phyloP scores from a whole-genome alignment of 2,888 invertebrate genomes.

The Dromius quadrimaculatus region DNA sequence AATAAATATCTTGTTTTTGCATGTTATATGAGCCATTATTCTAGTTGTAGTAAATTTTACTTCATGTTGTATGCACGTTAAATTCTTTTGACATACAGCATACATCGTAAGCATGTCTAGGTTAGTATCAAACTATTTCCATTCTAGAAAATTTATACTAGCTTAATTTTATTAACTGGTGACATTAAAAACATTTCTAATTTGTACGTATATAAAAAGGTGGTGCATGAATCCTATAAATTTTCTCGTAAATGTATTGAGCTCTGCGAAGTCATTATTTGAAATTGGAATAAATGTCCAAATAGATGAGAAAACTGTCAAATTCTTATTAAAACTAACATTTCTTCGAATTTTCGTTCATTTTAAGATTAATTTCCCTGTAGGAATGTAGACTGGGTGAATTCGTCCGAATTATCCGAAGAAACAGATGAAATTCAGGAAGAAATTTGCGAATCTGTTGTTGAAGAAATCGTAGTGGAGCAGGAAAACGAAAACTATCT shows the following conservation, averaged over 20 bases:
- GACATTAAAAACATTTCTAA: too few species aligned
- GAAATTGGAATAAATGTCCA: too few species aligned
- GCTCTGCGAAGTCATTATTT: too few species aligned
- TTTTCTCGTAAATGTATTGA: too few species aligned
- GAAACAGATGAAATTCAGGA: conserved; percentile 26
- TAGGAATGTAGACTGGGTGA: conserved; percentile 26
- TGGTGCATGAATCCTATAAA: too few species aligned
- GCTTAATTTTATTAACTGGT: too few species aligned
- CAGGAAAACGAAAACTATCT: conserved; percentile 37
- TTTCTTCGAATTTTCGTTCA: too few species aligned
- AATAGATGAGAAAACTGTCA: too few species aligned
- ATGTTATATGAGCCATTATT: conserved; percentile 1
- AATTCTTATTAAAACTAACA: too few species aligned
- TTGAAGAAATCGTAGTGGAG: conserved; percentile 41
- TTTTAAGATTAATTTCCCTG: conserved; percentile 10
- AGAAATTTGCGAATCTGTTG: conserved; percentile 37
- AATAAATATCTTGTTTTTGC: conserved; percentile 25
- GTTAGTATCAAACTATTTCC: too few species aligned
- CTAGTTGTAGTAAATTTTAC: background rate
- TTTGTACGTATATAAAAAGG: too few species aligned
- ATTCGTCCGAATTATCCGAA: conserved; percentile 6
- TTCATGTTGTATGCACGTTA: conserved; percentile 2
- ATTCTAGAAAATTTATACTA: too few species aligned
- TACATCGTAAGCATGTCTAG: conserved; percentile 33
- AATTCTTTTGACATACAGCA: background rate